Evolutionary conservation across 2,888 invertebrate species (phyloP), one percentile per base, ranked within the genome.

Genomic region (Tachina lurida): DNA sequence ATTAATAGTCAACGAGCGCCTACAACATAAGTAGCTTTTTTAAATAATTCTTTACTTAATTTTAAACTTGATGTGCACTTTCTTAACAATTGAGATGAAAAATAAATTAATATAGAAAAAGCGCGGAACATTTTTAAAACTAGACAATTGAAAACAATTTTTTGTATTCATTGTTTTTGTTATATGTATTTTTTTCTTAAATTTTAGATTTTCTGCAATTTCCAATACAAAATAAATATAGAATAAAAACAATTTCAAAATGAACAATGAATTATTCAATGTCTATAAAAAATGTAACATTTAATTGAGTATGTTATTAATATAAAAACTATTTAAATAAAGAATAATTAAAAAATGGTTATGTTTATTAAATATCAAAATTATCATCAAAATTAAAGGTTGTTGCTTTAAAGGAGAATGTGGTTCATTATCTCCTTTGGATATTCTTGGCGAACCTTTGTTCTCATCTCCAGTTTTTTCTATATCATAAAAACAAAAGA

Each of bases 61-160:
- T 76, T 73, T 81, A 43, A 54, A 49, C 41, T 70, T 19, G 49
- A 56, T 47, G 22, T 77, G 39, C 19, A 39, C 13, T 62, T 75
- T 71, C 39, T 31, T 9, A 52, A 71, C 15, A 81, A 80, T 45
- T 76, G 15, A 83, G 68, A 78, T 39, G 52, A 78, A 84, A 71
- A 65, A 86, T 70, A 87, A 81, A 84, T 79, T 67, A 83, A 63
- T 47, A 79, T 58, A 71, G 74, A 83, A 84, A 87, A 81, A 78
- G 85, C 81, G 84, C 85, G 81, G 74, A 80, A 84, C 78, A 76
- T 47, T 62, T 79, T 63, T 58, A 17, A 31, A 58, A 12, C 31
- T 49, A 68, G 15, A 77, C 68, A 63, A 81, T 76, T 80, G 67
- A 41, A 80, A 65, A 65, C 17, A 67, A 73, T 58, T 71, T 52